Conservation (phyloP, 2,797 vertebrate species). For the Vireo griseus region DNA sequence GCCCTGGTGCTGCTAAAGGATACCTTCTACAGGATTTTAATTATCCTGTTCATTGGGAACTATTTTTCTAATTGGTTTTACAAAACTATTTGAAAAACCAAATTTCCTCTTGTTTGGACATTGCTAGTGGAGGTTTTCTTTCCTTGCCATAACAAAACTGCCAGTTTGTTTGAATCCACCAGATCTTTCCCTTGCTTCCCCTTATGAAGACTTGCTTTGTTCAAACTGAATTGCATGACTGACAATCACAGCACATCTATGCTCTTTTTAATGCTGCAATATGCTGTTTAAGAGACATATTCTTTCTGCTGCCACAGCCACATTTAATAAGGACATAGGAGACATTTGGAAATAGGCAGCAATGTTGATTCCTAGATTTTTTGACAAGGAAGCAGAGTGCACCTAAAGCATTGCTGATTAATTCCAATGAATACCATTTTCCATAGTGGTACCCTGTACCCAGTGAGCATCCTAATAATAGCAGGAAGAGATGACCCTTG, state of each 20-base stretch:
- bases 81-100: not conserved
- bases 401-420: not conserved
- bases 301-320: not conserved
- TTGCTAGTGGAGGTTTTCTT: not conserved
- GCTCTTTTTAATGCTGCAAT: not conserved
- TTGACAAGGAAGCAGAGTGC: not conserved
- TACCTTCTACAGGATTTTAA: not conserved
- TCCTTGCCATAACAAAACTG: not conserved
- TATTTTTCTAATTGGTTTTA: not conserved
- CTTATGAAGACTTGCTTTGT: not conserved
- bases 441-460: not conserved
- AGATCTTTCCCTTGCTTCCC: not conserved
- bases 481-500: not conserved
- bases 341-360: constrained; percentile 39
- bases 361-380: constrained; percentile 9
- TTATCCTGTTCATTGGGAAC: not conserved
- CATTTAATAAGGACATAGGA: constrained; percentile 29
- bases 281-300: not conserved
- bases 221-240: not conserved
- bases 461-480: not conserved
- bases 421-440: constrained; percentile 5
- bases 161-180: not conserved
- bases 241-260: not conserved
- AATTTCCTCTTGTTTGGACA: not conserved
- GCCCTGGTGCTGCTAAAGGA: not conserved